Base-by-base conservation (phyloP, 1,140 invertebrate genomes). In the Mactra quadrangularis region DNA sequence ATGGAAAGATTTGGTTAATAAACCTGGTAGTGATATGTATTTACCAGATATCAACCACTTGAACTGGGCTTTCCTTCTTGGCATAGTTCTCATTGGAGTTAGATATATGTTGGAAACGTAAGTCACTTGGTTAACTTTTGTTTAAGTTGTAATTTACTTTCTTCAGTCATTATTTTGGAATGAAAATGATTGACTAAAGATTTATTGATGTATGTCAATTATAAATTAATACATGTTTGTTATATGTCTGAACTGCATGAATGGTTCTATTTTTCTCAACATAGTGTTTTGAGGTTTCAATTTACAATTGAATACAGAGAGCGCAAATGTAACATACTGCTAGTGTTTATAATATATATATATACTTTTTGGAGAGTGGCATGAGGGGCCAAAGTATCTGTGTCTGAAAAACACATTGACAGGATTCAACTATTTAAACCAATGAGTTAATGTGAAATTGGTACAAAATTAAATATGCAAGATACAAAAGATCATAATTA, bases 91-190 rank as follows among this genome's bases (percentile, higher is more conserved):
- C n/a, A 62, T 76, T 35, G 15, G 53, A 45, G 45, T 86, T 31
- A 53, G 83, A 22, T 77, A 75, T 22, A 9, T 85, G 25, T 71
- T 82, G 31, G 87, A 88, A 45, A 85, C 66, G 87, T 88, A 84
- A 77, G 78, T 53, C 60, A 68, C 38, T 59, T 31, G 6, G 7
- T 55, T 9, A 55, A 55, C 52, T 22, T 55, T 11, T 6, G 25
- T 19, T 27, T 4, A 9, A 47, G 9, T 9, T 9, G 45, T 9
- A 11, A 9, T 47, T 47, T 47, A 9, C 19, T 9, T 47, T 11
- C 45, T 19, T 47, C 45, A 11, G 9, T 47, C 19, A 47, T 19
- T 11, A 47, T 11, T 47, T n/a, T n/a, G n/a, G 45, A 47, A 11
- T 9, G 9, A 47, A 47, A 9, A 47, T 47, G 19, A 47, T 47